Evolutionary conservation across 1,140 invertebrate genomes (phyloP).

Genomic region (Cherax quadricarinatus): DNA sequence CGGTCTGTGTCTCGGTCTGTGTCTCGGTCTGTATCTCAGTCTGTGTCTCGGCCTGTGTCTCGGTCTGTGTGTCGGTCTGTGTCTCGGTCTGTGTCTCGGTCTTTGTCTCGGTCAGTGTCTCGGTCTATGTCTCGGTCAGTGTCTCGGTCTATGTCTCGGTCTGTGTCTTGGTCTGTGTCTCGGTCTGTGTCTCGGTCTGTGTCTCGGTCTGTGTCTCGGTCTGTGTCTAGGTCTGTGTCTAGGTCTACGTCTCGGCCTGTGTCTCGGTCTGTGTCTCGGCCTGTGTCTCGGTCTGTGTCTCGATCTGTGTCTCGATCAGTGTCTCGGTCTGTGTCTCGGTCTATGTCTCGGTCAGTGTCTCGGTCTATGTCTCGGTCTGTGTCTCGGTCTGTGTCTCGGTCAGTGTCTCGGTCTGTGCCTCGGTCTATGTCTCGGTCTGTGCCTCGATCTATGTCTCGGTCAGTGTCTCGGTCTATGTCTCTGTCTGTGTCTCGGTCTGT

Average conservation of each 20-base stretch:
- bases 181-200: too few species aligned
- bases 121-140: background rate
- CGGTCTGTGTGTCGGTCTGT: background rate
- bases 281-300: too few species aligned
- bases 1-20: background rate
- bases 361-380: background rate
- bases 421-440: background rate
- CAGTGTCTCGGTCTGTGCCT: background rate
- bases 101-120: constrained; percentile 6
- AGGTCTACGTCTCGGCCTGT: background rate
- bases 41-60: background rate
- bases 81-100: background rate
- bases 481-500: constrained; percentile 5
- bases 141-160: constrained; percentile 18
- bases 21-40: background rate
- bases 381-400: background rate
- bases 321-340: background rate
- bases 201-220: too few species aligned
- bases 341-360: background rate
- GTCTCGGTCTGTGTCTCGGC: too few species aligned
- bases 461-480: background rate
- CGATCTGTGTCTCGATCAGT: background rate
- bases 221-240: background rate
- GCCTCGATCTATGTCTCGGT: background rate
- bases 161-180: constrained; percentile 1